Evolutionary conservation across 23 tunicate genomes (phyloP).

Genomic region (Oikopleura albicans): DNA sequence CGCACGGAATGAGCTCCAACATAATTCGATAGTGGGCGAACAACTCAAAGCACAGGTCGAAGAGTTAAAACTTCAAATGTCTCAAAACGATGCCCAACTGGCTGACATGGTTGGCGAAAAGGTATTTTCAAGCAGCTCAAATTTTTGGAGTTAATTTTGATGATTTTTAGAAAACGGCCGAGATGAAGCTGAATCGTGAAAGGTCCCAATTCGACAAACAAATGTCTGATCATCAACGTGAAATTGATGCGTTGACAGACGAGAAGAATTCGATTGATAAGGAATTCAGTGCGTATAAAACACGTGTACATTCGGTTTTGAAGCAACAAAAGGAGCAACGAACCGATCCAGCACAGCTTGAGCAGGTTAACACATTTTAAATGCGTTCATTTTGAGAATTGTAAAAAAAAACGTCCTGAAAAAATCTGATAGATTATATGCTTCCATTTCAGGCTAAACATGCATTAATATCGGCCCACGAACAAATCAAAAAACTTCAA

Average conservation of each 20-base stretch:
- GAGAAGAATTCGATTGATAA: neutral
- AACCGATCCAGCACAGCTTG: neutral
- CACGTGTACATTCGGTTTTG: neutral
- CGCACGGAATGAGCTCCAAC: neutral
- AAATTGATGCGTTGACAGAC: neutral
- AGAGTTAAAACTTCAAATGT: neutral
- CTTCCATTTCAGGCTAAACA: neutral
- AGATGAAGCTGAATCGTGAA: neutral
- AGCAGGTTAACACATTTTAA: neutral
- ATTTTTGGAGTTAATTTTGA: neutral
- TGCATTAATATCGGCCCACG: neutral
- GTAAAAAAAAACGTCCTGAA: neutral
- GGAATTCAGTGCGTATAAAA: neutral
- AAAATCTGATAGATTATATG: neutral
- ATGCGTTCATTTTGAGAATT: too few species aligned
- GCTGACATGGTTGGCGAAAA: neutral
- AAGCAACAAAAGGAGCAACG: neutral
- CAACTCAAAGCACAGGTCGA: neutral
- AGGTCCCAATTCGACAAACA: neutral
- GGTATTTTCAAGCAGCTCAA: neutral
- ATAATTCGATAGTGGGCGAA: neutral
- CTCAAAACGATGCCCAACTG: neutral
- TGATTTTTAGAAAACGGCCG: neutral
- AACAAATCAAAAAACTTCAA: neutral
- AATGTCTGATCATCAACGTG: neutral